These are phyloP conservation scores for Bos indicus DNA, from an alignment of 2,113 vertebrate species.

Conservation along the genomic window DNA sequence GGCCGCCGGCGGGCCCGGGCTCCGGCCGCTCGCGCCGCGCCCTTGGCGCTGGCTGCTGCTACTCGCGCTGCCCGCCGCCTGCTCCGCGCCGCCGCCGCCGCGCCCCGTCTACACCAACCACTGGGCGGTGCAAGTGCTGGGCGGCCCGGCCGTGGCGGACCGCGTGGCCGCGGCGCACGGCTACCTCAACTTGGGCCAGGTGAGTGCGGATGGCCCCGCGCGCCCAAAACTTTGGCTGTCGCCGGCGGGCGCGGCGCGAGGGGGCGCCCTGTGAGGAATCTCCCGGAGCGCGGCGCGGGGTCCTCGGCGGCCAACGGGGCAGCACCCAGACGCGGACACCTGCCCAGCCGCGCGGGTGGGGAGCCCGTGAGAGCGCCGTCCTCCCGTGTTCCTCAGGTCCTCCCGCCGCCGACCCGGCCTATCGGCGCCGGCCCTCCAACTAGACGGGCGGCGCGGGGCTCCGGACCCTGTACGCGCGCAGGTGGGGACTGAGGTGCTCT, in stretches of 20 bases:
- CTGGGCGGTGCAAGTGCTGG: slow-evolving; percentile 88
- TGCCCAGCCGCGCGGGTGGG: background rate
- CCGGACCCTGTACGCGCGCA: background rate
- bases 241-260: background rate
- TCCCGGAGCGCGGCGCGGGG: background rate
- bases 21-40: background rate
- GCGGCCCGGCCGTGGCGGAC: slow-evolving; percentile 84
- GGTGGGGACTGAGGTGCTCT: background rate
- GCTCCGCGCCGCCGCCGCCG: slow-evolving; percentile 63
- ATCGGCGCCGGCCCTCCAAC: background rate
- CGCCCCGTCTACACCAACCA: slow-evolving; percentile 88
- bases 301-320: background rate
- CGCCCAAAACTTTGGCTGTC: slow-evolving; percentile 41
- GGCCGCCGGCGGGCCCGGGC: background rate
- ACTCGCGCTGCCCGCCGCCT: slow-evolving; percentile 64
- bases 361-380: background rate
- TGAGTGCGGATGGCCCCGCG: slow-evolving; percentile 67
- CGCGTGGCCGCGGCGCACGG: slow-evolving; percentile 87
- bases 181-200: slow-evolving; percentile 91
- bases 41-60: slow-evolving; percentile 64
- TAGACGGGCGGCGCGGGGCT: background rate
- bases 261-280: background rate
- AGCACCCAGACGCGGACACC: background rate
- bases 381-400: background rate
- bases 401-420: background rate